A percentile compares a stretch with the other conserved stretches of the same genome.
These are phyloP conservation scores for Squalus acanthias DNA, from an alignment of 2,797 vertebrate species.

Conservation along the genomic window DNA sequence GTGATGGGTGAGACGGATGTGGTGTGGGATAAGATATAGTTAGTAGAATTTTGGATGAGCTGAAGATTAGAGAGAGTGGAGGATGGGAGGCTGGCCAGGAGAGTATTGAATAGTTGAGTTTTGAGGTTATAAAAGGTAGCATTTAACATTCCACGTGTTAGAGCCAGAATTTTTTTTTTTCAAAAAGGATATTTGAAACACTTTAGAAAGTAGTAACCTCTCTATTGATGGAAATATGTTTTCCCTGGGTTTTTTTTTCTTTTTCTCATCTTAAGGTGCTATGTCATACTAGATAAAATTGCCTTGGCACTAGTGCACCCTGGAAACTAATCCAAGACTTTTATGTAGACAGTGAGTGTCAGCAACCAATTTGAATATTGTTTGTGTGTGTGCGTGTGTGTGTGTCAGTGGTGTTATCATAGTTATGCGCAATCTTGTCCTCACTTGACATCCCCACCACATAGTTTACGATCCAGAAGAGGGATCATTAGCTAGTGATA, in stretches of 20 bases:
- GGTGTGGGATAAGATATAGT: neutral
- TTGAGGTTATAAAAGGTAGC: neutral
- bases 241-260: neutral
- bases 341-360: neutral
- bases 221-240: neutral
- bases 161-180: neutral
- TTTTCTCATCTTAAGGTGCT: neutral
- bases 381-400: neutral
- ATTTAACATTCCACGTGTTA: neutral
- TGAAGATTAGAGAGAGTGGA: neutral
- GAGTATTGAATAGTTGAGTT: neutral
- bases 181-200: neutral
- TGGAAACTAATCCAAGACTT: neutral
- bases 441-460: neutral
- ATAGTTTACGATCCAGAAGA: neutral
- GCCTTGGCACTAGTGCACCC: neutral
- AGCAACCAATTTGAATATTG: neutral
- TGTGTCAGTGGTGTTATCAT: neutral
- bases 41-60: neutral
- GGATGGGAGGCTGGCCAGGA: neutral
- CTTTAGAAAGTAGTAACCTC: neutral
- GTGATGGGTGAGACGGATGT: neutral
- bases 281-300: neutral
- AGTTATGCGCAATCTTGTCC: neutral
- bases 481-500: neutral